Evolutionary conservation across 2,113 vertebrate genomes (phyloP).

Genomic region (Phaethon lepturus): DNA sequence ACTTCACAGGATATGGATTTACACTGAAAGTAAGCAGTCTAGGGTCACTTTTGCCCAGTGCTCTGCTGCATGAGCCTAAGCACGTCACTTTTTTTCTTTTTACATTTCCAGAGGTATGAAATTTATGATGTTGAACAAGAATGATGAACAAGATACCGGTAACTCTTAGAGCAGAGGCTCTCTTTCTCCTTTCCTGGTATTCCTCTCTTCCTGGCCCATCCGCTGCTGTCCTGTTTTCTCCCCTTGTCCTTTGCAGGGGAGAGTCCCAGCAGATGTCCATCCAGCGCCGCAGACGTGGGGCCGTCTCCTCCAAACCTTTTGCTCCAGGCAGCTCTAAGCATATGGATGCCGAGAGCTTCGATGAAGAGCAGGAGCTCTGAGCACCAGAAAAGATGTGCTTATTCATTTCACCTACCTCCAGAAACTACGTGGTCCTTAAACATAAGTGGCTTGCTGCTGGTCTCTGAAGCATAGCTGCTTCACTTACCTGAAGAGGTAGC

Average conservation of each 20-base stretch:
- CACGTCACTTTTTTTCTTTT: fast-evolving
- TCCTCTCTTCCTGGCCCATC: neutral
- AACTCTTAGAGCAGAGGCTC: neutral
- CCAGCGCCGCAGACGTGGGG: fast-evolving
- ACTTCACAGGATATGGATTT: neutral
- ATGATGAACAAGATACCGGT: neutral
- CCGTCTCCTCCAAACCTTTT: neutral
- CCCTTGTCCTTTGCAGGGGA: neutral
- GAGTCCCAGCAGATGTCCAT: neutral
- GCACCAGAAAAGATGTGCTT: neutral
- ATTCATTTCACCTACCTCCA: neutral
- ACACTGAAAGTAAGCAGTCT: fast-evolving
- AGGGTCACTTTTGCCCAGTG: neutral
- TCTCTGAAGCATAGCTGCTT: neutral
- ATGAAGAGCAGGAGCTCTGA: neutral
- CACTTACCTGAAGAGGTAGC: neutral
- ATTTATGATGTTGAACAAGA: neutral
- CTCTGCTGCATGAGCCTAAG: neutral
- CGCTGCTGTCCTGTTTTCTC: neutral
- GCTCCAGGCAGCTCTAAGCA: neutral
- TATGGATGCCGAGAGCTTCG: neutral
- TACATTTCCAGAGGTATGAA: too few species aligned
- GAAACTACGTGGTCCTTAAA: fast-evolving
- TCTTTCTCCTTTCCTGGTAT: neutral
- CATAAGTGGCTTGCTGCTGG: too few species aligned